phyloP scores from a whole-genome alignment of 2,888 invertebrate genomes.

The Calameuta pallipes region DNA sequence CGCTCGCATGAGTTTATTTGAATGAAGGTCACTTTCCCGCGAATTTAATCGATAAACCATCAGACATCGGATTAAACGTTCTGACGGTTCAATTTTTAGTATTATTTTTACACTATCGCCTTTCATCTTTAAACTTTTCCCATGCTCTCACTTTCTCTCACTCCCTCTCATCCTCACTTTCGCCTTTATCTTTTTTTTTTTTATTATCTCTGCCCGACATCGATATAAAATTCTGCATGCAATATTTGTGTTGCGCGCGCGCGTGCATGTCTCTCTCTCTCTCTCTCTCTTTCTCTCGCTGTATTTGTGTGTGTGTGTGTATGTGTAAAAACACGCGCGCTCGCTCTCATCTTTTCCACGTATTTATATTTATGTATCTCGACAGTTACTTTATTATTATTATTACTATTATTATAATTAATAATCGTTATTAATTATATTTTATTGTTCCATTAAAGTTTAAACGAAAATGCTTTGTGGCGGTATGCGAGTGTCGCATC shows the following conservation, averaged over 20 bases:
- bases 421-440: slow-evolving; percentile 27
- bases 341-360: too few species aligned
- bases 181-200: slow-evolving; percentile 6
- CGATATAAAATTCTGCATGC: slow-evolving; percentile 30
- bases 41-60: slow-evolving; percentile 56
- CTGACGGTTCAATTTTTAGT: slow-evolving; percentile 41
- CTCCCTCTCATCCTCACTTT: slow-evolving; percentile 17
- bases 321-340: too few species aligned
- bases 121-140: slow-evolving; percentile 25
- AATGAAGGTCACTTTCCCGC: slow-evolving; percentile 58
- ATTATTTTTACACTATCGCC: slow-evolving; percentile 28
- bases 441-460: slow-evolving; percentile 53
- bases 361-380: slow-evolving; percentile 26
- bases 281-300: too few species aligned
- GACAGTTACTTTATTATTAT: slow-evolving; percentile 50
- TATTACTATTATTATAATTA: slow-evolving; percentile 20
- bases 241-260: too few species aligned
- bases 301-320: too few species aligned
- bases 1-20: slow-evolving; percentile 46
- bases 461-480: slow-evolving; percentile 50
- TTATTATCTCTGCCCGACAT: slow-evolving; percentile 30
- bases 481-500: slow-evolving; percentile 35
- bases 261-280: too few species aligned
- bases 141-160: slow-evolving; percentile 16
- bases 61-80: slow-evolving; percentile 45